phyloP scores from a whole-genome alignment of 2,797 vertebrate species.

The Hylomyscus alleni region DNA sequence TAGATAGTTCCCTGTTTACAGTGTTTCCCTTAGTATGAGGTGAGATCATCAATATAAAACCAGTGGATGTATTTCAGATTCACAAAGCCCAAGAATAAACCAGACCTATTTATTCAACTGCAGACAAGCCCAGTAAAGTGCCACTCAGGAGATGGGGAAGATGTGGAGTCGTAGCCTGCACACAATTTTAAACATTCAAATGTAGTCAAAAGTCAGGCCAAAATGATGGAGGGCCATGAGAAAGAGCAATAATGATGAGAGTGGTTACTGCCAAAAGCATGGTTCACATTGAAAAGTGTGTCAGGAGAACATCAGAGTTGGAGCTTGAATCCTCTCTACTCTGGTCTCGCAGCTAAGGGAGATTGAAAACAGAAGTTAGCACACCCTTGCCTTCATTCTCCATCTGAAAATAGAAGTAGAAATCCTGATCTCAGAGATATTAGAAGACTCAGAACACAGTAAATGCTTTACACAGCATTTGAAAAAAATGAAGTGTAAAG shows the following conservation, averaged over 20 bases:
- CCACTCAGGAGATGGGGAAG: too few species aligned
- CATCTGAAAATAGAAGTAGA: not conserved
- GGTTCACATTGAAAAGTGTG: not conserved
- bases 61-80: not conserved
- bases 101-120: not conserved
- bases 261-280: not conserved
- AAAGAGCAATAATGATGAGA: not conserved
- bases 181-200: not conserved
- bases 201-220: not conserved
- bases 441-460: not conserved
- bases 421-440: not conserved
- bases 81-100: not conserved
- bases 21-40: not conserved
- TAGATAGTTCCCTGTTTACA: conserved; percentile 54
- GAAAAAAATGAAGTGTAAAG: not conserved
- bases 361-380: not conserved
- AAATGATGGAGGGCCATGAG: not conserved
- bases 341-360: not conserved
- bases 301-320: not conserved
- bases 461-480: not conserved
- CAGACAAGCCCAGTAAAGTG: not conserved
- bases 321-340: not conserved
- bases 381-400: not conserved
- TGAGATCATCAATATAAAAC: conserved; percentile 32
- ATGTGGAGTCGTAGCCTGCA: rapidly evolving